phyloP scores from a whole-genome alignment of 2,888 invertebrate genomes.

The Sarcophaga rosellei region DNA sequence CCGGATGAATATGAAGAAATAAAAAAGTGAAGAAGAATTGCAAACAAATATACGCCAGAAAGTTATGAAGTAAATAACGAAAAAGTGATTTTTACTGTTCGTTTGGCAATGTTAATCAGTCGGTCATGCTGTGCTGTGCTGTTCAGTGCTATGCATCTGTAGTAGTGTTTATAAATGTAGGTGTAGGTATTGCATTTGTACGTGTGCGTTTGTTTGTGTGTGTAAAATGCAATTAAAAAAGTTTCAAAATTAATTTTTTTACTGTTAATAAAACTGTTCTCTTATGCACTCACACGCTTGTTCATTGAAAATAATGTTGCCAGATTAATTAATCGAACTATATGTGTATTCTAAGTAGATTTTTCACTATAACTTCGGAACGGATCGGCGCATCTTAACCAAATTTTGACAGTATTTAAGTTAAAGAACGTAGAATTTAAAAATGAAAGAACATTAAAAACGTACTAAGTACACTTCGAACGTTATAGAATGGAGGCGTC shows the following conservation, averaged over 20 bases:
- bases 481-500: too few relatives aligned
- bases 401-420: too few relatives aligned
- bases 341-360: too few relatives aligned
- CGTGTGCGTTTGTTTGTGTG: conserved; percentile 43
- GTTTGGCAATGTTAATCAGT: conserved; percentile 62
- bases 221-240: conserved; percentile 77
- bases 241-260: conserved; percentile 77
- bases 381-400: too few relatives aligned
- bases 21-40: too few relatives aligned
- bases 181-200: conserved; percentile 21
- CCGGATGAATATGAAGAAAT: conserved; percentile 44
- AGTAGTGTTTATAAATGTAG: too few relatives aligned
- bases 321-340: not conserved
- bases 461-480: too few relatives aligned
- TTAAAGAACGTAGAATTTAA: too few relatives aligned
- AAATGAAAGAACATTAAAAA: too few relatives aligned
- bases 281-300: conserved; percentile 64
- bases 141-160: not conserved
- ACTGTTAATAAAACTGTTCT: conserved; percentile 79
- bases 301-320: not conserved
- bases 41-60: not conserved
- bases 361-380: too few relatives aligned
- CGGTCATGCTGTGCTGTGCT: conserved; percentile 10
- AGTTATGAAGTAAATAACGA: conserved; percentile 9
- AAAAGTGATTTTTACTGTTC: conserved; percentile 13